Evolutionary conservation across 2,113 vertebrate genomes (phyloP).

Genomic region (Acinonyx jubatus): DNA sequence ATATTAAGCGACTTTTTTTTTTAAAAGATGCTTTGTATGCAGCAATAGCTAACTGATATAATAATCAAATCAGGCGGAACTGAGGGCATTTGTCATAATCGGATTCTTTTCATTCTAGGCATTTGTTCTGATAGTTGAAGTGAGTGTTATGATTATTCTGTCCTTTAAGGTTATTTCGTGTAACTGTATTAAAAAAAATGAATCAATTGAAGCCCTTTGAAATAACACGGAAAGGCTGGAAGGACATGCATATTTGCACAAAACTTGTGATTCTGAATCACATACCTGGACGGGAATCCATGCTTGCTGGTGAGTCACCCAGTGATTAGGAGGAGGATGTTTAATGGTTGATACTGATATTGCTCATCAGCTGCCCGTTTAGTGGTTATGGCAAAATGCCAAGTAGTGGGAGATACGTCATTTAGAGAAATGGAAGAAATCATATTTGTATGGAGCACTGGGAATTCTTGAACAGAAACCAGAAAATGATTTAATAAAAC

Average conservation of each 20-base stretch:
- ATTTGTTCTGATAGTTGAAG: background rate
- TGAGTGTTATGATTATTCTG: background rate
- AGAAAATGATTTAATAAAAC: background rate
- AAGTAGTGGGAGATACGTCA: background rate
- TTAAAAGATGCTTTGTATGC: too few relatives aligned
- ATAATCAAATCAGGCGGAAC: background rate
- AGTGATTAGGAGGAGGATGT: background rate
- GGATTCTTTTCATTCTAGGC: background rate
- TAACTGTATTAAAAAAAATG: background rate
- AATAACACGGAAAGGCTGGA: background rate
- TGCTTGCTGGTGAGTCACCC: background rate
- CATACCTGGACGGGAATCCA: background rate
- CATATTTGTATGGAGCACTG: background rate
- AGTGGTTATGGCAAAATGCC: background rate
- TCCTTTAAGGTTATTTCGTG: background rate
- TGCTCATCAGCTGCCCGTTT: fast-evolving
- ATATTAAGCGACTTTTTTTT: background rate
- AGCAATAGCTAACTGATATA: background rate
- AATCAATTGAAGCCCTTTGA: background rate
- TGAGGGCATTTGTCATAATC: too few relatives aligned
- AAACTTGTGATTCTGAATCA: background rate
- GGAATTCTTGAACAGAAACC: background rate
- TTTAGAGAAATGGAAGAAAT: background rate
- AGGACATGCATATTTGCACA: background rate
- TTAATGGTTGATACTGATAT: background rate